Percentiles rank a stretch among this genome's conserved stretches.
Evolutionary conservation across 2,113 vertebrate species (phyloP).

Genomic region (Aldabrachelys gigantea): DNA sequence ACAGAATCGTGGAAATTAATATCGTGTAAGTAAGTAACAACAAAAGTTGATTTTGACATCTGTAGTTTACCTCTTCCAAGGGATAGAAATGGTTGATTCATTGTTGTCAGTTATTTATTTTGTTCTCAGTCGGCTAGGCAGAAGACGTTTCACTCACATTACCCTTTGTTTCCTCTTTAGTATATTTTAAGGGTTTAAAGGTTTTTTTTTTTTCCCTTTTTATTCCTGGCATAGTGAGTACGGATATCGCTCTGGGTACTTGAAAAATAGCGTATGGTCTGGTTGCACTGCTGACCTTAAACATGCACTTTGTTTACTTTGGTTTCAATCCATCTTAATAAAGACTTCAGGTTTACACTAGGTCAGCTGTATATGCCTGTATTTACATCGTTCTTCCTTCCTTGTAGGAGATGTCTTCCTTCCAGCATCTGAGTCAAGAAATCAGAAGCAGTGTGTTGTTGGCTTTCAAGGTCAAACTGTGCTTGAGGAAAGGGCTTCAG

Average conservation of each 20-base stretch:
- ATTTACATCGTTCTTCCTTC: background rate
- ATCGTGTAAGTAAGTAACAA: background rate
- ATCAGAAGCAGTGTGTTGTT: background rate
- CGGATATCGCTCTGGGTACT: background rate
- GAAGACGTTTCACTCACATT: fast-evolving
- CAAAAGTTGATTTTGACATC: background rate
- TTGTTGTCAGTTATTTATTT: background rate
- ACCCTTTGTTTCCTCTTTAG: background rate
- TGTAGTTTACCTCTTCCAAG: background rate
- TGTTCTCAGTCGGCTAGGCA: background rate
- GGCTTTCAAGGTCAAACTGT: background rate
- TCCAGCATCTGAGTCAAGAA: background rate
- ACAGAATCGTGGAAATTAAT: background rate
- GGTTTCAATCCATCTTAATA: background rate
- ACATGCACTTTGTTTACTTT: background rate
- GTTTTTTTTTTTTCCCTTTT: background rate
- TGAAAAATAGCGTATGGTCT: background rate
- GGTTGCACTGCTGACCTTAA: background rate
- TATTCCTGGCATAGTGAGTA: background rate
- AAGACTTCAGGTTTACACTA: background rate
- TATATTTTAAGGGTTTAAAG: background rate
- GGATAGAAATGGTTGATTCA: background rate
- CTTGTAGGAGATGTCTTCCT: background rate
- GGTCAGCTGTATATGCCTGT: background rate
- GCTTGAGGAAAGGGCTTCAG: background rate